Conservation (phyloP, 2,888 invertebrate genomes). For the Falcaria lacertinaria region DNA sequence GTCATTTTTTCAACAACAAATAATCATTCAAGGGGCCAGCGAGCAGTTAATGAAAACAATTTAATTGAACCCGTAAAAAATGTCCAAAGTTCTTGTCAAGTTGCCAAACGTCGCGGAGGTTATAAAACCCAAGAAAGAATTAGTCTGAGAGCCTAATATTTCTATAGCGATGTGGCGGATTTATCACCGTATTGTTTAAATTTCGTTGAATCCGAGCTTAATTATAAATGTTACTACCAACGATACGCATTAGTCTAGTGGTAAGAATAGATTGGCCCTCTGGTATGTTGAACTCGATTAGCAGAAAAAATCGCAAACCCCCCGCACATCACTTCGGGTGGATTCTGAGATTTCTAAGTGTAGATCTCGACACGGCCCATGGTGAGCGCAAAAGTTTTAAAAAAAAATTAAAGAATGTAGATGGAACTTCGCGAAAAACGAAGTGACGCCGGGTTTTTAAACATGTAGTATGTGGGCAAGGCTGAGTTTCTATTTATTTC, state of each 20-base stretch:
- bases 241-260: not conserved
- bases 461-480: too few relatives aligned
- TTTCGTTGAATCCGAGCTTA: not conserved
- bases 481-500: too few relatives aligned
- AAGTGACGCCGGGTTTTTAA: too few relatives aligned
- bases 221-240: not conserved
- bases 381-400: too few relatives aligned
- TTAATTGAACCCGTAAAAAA: constrained; percentile 20
- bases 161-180: not conserved
- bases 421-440: too few relatives aligned
- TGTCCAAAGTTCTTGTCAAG: constrained; percentile 17
- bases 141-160: constrained; percentile 1
- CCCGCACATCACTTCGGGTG: too few relatives aligned
- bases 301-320: too few relatives aligned
- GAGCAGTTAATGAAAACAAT: constrained; percentile 18
- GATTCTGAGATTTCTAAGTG: too few relatives aligned
- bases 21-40: not conserved
- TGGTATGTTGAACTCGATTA: too few relatives aligned
- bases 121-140: constrained; percentile 1
- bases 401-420: too few relatives aligned
- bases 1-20: not conserved
- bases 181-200: not conserved
- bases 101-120: constrained; percentile 15
- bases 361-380: too few relatives aligned
- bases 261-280: not conserved